A percentile compares a stretch with the other conserved stretches of the same genome.
Evolutionary conservation across 1,140 invertebrate genomes (phyloP).

Genomic region (Amphibalanus amphitrite): DNA sequence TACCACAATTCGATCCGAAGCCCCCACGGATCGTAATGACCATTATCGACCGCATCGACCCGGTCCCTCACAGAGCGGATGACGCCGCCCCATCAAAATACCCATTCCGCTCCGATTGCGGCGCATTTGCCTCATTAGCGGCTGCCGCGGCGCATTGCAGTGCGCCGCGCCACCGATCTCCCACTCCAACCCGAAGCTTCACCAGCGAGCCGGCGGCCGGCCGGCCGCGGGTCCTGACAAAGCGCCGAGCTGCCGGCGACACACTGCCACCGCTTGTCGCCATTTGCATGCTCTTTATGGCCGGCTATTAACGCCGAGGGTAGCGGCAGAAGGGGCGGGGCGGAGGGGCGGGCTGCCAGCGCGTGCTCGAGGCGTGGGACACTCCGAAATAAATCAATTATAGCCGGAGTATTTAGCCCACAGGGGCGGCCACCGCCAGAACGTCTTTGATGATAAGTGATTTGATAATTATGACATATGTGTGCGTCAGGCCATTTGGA

Average conservation of each 20-base stretch:
- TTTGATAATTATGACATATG: background rate
- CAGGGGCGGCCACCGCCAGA: no score
- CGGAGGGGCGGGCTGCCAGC: background rate
- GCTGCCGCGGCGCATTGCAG: background rate
- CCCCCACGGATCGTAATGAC: no score
- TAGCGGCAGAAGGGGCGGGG: no score
- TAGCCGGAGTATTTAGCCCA: background rate
- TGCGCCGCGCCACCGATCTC: background rate
- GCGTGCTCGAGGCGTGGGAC: no score
- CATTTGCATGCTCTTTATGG: background rate
- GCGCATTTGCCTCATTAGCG: background rate
- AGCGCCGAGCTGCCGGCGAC: no score
- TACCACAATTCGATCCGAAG: no score
- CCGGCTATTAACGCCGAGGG: background rate
- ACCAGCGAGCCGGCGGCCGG: background rate
- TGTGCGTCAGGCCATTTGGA: background rate
- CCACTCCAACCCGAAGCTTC: no score
- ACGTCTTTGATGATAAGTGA: background rate
- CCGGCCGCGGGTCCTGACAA: no score
- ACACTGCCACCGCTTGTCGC: background rate
- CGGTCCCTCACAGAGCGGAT: no score
- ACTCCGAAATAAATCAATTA: background rate
- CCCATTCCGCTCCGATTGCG: background rate
- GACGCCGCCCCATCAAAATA: background rate
- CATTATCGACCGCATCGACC: no score